Evolutionary conservation across 2,888 invertebrate species (phyloP), one percentile per base, ranked within the genome.

Genomic region (Philereme transversata): DNA sequence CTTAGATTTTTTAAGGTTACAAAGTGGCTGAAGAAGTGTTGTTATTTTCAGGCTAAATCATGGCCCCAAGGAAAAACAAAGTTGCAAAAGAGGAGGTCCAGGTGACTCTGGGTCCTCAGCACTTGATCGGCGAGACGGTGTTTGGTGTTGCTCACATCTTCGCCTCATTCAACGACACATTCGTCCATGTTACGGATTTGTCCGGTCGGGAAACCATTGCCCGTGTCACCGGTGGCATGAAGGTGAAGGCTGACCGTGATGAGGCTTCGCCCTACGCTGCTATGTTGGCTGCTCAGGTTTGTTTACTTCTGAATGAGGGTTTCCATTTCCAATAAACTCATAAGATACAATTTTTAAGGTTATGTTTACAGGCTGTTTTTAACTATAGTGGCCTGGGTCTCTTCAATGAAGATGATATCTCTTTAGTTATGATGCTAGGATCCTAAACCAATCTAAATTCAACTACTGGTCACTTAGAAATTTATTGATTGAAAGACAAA

Each of bases 261-360:
- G 99, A 99, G 93, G 98, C 99, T 70, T 99, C 99, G 50, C 99
- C 99, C 51, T 99, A 99, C 86, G 99, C 99, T 81, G 99, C 99
- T 95, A 99, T 99, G 99, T 98, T 99, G 93, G 99, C 99, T 77
- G 99, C 99, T 72, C 99, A 99, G 94, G 97, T 97, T 70, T 66
- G 82, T 84, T 70, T 72, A 60, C 60, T 8, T 40, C 40, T 40
- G 8, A 5, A 36, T n/a, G 36, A 38, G 38, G 6, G 40, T 8
- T 40, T 8, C 40, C 7, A 40, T 9, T 56, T 8, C 7, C 5
- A 11, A 9, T 9, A n/a, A n/a, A n/a, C n/a, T n/a, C n/a, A n/a
- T n/a, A 0, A 43, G 4, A 35, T 5, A 1, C 9, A 46, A 5
- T 11, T 79, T 79, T 72, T 60, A 22, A 80, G 84, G 84, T 84